These are phyloP conservation scores for Himantopus leucocephalus DNA, from an alignment of 2,113 vertebrate species.

Conservation along the genomic window DNA sequence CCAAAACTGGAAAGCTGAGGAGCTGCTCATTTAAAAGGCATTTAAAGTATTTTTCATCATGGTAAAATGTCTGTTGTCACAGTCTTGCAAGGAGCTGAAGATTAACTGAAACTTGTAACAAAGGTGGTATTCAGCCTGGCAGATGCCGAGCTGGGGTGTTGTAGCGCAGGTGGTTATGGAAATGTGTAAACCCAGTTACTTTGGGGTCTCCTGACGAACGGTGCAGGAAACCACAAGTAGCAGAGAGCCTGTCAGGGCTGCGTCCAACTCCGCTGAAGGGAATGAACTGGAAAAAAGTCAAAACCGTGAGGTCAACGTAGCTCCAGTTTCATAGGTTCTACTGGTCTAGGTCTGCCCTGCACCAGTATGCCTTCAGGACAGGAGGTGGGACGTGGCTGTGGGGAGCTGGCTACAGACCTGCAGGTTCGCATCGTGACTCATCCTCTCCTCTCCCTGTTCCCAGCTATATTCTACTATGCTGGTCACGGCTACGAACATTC, in stretches of 20 bases:
- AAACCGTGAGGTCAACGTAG: accelerated
- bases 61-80: not conserved
- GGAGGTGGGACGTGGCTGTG: accelerated
- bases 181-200: not conserved
- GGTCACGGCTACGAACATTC: slow-evolving; percentile 84
- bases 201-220: not conserved
- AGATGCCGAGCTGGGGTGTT: not conserved
- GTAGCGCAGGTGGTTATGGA: not conserved
- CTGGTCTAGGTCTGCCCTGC: not conserved
- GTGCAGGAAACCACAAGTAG: not conserved
- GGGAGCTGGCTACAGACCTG: not conserved
- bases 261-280: not conserved
- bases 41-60: not conserved
- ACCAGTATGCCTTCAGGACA: not conserved
- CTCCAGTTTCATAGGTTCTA: not conserved
- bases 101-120: not conserved
- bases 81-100: not conserved
- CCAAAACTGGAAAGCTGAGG: not conserved
- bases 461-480: slow-evolving; percentile 89
- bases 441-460: not conserved
- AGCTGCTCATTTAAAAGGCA: not conserved
- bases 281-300: not conserved
- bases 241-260: not conserved
- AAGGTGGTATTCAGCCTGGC: not conserved
- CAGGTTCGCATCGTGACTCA: not conserved